A percentile compares a stretch with the other conserved stretches of the same genome.
These are phyloP conservation scores for Cephalotes varians DNA, from an alignment of 2,888 invertebrate genomes.

Conservation along the genomic window DNA sequence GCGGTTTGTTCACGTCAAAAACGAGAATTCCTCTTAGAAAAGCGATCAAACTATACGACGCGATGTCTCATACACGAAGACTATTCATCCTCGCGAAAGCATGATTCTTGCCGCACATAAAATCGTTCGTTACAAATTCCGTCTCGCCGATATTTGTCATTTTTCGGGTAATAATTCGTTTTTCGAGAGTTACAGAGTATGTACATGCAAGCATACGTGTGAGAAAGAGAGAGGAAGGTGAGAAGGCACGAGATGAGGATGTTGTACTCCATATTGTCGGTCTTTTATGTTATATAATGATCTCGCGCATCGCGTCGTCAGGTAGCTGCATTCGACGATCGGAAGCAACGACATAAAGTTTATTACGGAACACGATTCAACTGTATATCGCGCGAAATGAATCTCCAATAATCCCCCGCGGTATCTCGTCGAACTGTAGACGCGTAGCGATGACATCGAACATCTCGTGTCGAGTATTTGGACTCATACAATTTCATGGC, in stretches of 20 bases:
- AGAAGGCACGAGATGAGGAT: not conserved
- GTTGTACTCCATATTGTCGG: constrained; percentile 33
- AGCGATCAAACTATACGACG: not conserved
- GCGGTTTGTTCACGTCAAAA: not conserved
- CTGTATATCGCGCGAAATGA: constrained; percentile 58
- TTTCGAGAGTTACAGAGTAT: constrained; percentile 31
- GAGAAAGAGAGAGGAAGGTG: not conserved
- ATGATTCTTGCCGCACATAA: constrained; percentile 7
- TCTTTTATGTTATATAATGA: constrained; percentile 55
- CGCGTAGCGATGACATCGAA: constrained; percentile 32
- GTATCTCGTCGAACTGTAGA: constrained; percentile 39
- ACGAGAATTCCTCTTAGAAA: constrained; percentile 3
- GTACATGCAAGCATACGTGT: not conserved
- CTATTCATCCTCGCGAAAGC: constrained; percentile 1
- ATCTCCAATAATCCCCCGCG: constrained; percentile 69
- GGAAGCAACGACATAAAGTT: constrained; percentile 59
- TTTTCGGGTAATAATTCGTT: constrained; percentile 33
- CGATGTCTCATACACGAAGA: not conserved
- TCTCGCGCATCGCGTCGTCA: constrained; percentile 35
- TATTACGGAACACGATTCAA: constrained; percentile 57
- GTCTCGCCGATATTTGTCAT: constrained; percentile 16
- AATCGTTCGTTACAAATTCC: constrained; percentile 46
- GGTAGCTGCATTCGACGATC: constrained; percentile 40
- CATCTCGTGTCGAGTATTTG: constrained; percentile 32
- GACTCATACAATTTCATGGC: too few species aligned